Conservation (phyloP, 2,113 vertebrate genomes). For the Pterocles orientalis region DNA sequence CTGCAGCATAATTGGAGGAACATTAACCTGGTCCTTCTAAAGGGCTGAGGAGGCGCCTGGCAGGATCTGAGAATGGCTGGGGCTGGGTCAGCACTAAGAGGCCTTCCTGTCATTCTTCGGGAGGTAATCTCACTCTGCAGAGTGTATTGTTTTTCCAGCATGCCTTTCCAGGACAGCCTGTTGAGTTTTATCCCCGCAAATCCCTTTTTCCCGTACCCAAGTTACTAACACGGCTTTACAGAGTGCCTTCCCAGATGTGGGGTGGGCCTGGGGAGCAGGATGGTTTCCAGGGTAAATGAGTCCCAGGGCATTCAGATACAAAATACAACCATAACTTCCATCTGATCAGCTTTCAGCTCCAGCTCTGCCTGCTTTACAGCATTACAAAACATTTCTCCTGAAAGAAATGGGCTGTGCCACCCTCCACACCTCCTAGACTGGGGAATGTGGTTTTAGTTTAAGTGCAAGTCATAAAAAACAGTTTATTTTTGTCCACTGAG, state of each 20-base stretch:
- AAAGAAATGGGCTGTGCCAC: neutral
- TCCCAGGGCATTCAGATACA: neutral
- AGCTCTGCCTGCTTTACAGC: neutral
- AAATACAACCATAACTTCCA: neutral
- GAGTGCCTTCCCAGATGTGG: neutral
- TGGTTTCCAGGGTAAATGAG: neutral
- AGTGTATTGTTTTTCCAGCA: neutral
- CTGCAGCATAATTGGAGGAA: neutral
- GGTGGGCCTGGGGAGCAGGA: neutral
- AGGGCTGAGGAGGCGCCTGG: neutral
- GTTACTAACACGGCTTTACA: neutral
- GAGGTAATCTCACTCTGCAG: neutral
- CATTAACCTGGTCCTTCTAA: neutral
- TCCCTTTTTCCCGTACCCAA: neutral
- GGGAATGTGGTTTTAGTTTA: neutral
- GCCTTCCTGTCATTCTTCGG: neutral
- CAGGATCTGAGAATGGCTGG: neutral
- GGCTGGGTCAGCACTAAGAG: conserved; percentile 8
- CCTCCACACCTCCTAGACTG: neutral
- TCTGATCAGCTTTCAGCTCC: neutral
- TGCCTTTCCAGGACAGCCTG: neutral
- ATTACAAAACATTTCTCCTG: neutral
- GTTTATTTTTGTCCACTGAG: neutral
- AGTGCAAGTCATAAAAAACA: neutral
- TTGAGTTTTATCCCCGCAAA: neutral